Percentiles rank a stretch among this genome's conserved stretches.
Evolutionary conservation across 1,140 invertebrate species (phyloP).

Genomic region (Camponotus pennsylvanicus): DNA sequence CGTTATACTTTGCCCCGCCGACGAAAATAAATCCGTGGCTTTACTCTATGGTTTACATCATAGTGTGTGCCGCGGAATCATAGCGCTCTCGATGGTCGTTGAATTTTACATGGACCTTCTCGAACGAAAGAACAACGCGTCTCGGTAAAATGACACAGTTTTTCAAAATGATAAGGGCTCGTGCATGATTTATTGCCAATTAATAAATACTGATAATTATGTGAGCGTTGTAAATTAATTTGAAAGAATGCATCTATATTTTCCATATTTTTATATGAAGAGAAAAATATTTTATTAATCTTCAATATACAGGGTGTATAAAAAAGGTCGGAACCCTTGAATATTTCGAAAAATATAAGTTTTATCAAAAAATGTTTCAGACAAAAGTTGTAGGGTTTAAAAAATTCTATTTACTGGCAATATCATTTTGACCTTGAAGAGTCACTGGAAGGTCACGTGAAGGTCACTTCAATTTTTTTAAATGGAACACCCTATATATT

Average conservation of each 20-base stretch:
- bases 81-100: constrained; percentile 55
- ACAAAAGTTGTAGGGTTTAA: too few species aligned
- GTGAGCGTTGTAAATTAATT: background rate
- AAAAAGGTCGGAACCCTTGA: too few species aligned
- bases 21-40: constrained; percentile 64
- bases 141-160: background rate
- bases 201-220: background rate
- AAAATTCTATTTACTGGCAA: too few species aligned
- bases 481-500: too few species aligned
- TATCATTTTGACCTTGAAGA: too few species aligned
- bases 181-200: background rate
- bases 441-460: too few species aligned
- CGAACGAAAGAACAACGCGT: constrained; percentile 11
- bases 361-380: too few species aligned
- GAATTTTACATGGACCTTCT: constrained; percentile 70
- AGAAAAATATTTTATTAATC: background rate
- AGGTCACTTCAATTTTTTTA: too few species aligned
- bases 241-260: too few species aligned
- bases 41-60: constrained; percentile 63
- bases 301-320: too few species aligned
- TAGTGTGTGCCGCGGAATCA: constrained; percentile 23
- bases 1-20: constrained; percentile 23
- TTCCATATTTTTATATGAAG: too few species aligned
- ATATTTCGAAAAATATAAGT: too few species aligned
- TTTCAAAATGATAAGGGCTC: background rate